These are phyloP conservation scores for Tachyglossus aculeatus DNA, from an alignment of 2,797 vertebrate species.

Conservation along the genomic window DNA sequence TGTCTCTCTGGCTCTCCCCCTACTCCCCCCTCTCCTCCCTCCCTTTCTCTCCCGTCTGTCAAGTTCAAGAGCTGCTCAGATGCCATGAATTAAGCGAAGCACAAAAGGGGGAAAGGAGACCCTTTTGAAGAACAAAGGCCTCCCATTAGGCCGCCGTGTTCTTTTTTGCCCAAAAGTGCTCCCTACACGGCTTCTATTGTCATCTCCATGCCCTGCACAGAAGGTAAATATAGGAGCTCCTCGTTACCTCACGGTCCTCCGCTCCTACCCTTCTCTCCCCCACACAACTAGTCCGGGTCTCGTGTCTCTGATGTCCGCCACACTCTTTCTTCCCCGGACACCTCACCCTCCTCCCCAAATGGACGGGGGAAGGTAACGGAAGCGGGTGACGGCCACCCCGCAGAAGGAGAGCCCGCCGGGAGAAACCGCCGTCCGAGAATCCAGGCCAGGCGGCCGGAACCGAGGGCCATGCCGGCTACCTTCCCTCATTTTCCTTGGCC, in stretches of 20 bases:
- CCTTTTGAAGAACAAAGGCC: constrained; percentile 82
- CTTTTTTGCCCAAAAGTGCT: constrained; percentile 77
- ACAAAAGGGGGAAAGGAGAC: constrained; percentile 80
- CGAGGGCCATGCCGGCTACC: constrained; percentile 46
- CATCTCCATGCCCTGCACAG: constrained; percentile 72
- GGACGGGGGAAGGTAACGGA: constrained; percentile 62
- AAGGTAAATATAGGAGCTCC: constrained; percentile 77
- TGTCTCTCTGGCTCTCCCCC: constrained; percentile 58
- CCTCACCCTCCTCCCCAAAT: constrained; percentile 66
- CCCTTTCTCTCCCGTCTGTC: constrained; percentile 73
- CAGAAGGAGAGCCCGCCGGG: constrained; percentile 52
- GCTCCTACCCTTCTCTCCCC: constrained; percentile 60
- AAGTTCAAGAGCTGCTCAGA: constrained; percentile 84
- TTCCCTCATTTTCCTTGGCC: constrained; percentile 31
- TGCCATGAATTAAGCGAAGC: constrained; percentile 80
- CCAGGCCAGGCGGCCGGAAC: constrained; percentile 64
- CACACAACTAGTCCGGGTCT: constrained; percentile 61
- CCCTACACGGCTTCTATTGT: constrained; percentile 75
- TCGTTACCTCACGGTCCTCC: constrained; percentile 69
- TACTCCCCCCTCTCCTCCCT: constrained; percentile 58
- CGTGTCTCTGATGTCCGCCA: constrained; percentile 70
- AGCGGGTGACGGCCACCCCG: constrained; percentile 58
- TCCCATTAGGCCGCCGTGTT: constrained; percentile 79
- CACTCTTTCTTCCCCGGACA: constrained; percentile 71
- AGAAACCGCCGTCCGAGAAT: constrained; percentile 57